phyloP scores from a whole-genome alignment of 2,113 vertebrate species.

The Pardalotus punctatus region DNA sequence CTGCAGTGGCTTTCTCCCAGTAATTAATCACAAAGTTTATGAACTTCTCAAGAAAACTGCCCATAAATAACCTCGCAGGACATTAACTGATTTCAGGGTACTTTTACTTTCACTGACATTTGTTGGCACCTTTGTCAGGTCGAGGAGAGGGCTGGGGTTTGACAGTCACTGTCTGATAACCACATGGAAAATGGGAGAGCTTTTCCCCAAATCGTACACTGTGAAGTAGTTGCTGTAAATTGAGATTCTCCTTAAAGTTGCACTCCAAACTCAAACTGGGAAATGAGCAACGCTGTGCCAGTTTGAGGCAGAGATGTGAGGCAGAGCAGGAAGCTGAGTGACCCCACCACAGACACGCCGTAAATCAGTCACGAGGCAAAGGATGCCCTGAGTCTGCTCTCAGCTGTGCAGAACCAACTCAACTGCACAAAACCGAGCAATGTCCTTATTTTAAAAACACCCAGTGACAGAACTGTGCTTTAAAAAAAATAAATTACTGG shows the following conservation, averaged over 20 bases:
- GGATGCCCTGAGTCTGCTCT: not conserved
- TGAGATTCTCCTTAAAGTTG: not conserved
- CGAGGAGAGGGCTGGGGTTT: not conserved
- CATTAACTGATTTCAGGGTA: not conserved
- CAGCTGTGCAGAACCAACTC: not conserved
- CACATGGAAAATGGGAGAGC: not conserved
- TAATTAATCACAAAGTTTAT: not conserved
- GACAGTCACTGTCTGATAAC: not conserved
- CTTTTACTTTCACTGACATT: not conserved
- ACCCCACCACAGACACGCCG: fast-evolving
- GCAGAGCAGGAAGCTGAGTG: not conserved
- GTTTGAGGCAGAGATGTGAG: not conserved
- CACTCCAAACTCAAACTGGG: not conserved
- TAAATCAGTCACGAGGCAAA: not conserved
- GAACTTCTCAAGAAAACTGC: not conserved
- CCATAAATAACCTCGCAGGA: not conserved
- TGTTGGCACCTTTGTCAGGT: not conserved
- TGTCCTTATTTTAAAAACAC: not conserved
- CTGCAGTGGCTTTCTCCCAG: not conserved
- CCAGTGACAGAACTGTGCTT: not conserved
- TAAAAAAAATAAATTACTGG: not conserved
- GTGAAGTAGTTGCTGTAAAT: not conserved
- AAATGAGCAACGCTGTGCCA: not conserved
- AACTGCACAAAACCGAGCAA: not conserved
- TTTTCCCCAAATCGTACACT: not conserved